Evolutionary conservation across 2,797 vertebrate genomes (phyloP), one percentile per base, ranked within the genome.

Genomic region (Smutsia temminckii): DNA sequence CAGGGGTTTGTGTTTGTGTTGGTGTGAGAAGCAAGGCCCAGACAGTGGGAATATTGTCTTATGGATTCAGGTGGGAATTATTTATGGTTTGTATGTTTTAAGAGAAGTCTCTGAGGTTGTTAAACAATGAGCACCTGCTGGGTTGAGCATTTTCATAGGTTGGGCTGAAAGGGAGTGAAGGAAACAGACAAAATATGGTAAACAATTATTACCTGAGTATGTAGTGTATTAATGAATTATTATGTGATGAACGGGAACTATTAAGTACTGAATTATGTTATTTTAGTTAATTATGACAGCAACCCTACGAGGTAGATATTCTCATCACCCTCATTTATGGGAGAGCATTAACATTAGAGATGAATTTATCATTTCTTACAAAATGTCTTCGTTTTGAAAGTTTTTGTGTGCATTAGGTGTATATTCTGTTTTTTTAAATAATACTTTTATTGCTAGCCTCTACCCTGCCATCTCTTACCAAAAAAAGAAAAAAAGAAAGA

Each of bases 381-480:
- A 94, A 80, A 16, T n/a, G 42, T 55, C 77, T 93, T 80, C 46
- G 53, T 85, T 72, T 90, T 68, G 51, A 32, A 72, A 92, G 57
- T 49, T 34, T 88, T 64, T 78, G 20, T 72, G 40, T 92, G 12
- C n/a, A 92, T 71, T 74, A 37, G 49, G 49, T 64, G 2, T 61
- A 20, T 89, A 12, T 69, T 74, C 29, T 66, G 12, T 91, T 91
- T 71, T 68, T 42, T 63, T 77, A 64, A 75, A 27, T 46, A 34
- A 91, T 29, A 66, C 8, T 61, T 66, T 42, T 77, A 53, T 90
- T 69, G 74, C 27, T 68, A 80, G 59, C 10, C 49, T 78, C 8
- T 77, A 1, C 55, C 59, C 9, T 69, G 25, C 46, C 23, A n/a
- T 85, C 89, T 83, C 25, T 59, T 42, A 85, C 29, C 27, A 29